Evolutionary conservation across 2,888 invertebrate genomes (phyloP), one percentile per base, ranked within the genome.

Genomic region (Chloroclysta siterata): DNA sequence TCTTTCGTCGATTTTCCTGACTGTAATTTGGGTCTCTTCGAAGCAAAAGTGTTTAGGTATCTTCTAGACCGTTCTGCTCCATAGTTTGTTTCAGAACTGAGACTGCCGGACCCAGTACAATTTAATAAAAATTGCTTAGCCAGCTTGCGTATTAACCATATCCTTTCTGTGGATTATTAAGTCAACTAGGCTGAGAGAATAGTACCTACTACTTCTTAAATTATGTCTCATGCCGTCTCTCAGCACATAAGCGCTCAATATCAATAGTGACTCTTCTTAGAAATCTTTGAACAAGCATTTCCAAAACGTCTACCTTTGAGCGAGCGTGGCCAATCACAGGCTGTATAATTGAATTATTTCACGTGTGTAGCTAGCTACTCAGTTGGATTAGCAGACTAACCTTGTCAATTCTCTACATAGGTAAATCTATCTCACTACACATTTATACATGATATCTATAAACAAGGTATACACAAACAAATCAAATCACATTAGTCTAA

Each of bases 291-390:
- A 39, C 36, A 8, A 11, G 11, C 36, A 7, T 33, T 14, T 14
- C 42, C n/a, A 41, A 62, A 46, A 22, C 22, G 28, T 57, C 41
- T 42, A 55, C 56, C 62, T 62, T 57, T 62, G 62, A 62, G 62
- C 48, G 5, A 48, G 29, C 57, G 11, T 14, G 28, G 33, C 62
- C 53, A 41, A 57, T 48, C 42, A 42, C 22, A 17, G 48, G 47
- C 53, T 53, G 42, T 47, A 47, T 53, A 63, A 63, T 63, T 63
- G 22, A 57, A 63, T 63, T 61, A 60, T 51, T 39, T 57, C 53
- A 57, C 53, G 53, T 47, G 57, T 48, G 47, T 63, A 57, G 53
- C 53, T 63, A 57, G 53, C 53, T 53, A 57, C 53, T 47, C 56
- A 57, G 47, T 53, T 53, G 53, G 62, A 53, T 63, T 48, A 63